Evolutionary conservation across 2,797 vertebrate species (phyloP).

Genomic region (Ispidina lecontei): DNA sequence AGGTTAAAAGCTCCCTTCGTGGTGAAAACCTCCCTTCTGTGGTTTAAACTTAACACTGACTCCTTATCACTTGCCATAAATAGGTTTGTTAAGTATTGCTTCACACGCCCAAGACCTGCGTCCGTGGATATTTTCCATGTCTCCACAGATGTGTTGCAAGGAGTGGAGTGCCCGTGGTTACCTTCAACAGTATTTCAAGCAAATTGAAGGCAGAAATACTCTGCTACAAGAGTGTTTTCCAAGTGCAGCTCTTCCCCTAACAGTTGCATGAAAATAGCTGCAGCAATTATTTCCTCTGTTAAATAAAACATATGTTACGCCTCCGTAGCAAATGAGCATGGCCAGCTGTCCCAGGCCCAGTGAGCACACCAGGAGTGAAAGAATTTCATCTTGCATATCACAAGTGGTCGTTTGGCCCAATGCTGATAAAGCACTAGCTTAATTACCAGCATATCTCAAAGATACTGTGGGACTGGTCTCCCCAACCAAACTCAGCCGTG

Average conservation of each 20-base stretch:
- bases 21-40: background rate
- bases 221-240: background rate
- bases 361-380: background rate
- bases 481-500: background rate
- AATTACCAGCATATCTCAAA: background rate
- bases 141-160: background rate
- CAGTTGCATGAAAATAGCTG: background rate
- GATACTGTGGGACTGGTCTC: background rate
- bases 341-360: slow-evolving; percentile 30
- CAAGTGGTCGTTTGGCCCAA: slow-evolving; percentile 24
- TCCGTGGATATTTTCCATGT: background rate
- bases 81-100: slow-evolving; percentile 18
- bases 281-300: background rate
- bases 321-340: background rate
- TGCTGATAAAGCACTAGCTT: background rate
- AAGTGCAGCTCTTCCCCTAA: background rate
- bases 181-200: slow-evolving; percentile 23
- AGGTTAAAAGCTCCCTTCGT: background rate
- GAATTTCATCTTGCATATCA: slow-evolving; percentile 23
- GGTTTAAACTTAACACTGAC: background rate
- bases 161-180: background rate
- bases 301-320: background rate
- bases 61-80: slow-evolving; percentile 40
- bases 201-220: background rate
- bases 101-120: background rate